Evolutionary conservation across 2,113 vertebrate species (phyloP).

Genomic region (human (Homo sapiens)): GRCh38 chr9:132538001-132538500

Average conservation of each 20-base stretch:
- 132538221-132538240: rapidly evolving
- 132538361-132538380: rapidly evolving
- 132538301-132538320: not conserved
- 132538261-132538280: rapidly evolving
- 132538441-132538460: not conserved
- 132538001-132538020: rapidly evolving
- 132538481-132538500: not conserved
- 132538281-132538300: not conserved
- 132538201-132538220: rapidly evolving
- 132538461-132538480: not conserved
- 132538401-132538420: not conserved
- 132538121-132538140: not conserved
- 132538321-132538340: rapidly evolving
- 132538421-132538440: not conserved
- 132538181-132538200: too few species aligned
- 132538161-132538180: rapidly evolving
- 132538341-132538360: not conserved
- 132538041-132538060: not conserved
- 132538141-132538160: not conserved
- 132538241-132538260: rapidly evolving
- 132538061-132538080: not conserved
- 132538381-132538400: rapidly evolving
- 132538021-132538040: rapidly evolving
- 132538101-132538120: not conserved
- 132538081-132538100: not conserved